Conservation (phyloP, 2,888 invertebrate genomes). For the Thecocarcelia acutangulata region DNA sequence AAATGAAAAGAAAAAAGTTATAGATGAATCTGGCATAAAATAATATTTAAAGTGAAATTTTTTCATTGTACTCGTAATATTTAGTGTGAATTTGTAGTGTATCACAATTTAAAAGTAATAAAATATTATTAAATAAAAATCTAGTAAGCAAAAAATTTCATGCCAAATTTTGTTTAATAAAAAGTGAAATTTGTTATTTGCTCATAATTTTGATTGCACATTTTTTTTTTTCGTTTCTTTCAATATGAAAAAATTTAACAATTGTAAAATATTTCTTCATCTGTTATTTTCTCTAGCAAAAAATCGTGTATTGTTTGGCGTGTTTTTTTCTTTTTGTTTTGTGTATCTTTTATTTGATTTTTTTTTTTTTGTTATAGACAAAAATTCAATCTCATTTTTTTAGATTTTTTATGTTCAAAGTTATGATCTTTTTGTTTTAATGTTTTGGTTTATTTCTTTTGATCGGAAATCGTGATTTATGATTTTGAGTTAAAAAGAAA, state of each 20-base stretch:
- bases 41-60: constrained; percentile 12
- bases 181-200: constrained; percentile 61
- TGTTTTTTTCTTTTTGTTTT: neutral
- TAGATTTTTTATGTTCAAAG: constrained; percentile 57
- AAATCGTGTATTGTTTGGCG: constrained; percentile 59
- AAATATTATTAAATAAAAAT: constrained; percentile 67
- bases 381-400: constrained; percentile 67
- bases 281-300: constrained; percentile 48
- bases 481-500: constrained; percentile 58
- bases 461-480: constrained; percentile 70
- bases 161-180: constrained; percentile 63
- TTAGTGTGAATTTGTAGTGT: constrained; percentile 50
- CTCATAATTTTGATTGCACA: constrained; percentile 27
- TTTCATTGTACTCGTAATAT: neutral
- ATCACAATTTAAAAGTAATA: constrained; percentile 56
- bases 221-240: constrained; percentile 2
- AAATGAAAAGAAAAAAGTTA: constrained; percentile 30
- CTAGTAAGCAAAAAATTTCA: constrained; percentile 61
- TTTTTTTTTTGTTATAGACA: constrained; percentile 42
- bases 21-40: constrained; percentile 46
- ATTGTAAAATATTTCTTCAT: constrained; percentile 59
- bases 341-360: neutral
- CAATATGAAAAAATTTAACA: constrained; percentile 24
- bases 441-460: constrained; percentile 63
- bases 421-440: constrained; percentile 67